Evolutionary conservation across 2,888 invertebrate genomes (phyloP).

Genomic region (Microchrysa polita): DNA sequence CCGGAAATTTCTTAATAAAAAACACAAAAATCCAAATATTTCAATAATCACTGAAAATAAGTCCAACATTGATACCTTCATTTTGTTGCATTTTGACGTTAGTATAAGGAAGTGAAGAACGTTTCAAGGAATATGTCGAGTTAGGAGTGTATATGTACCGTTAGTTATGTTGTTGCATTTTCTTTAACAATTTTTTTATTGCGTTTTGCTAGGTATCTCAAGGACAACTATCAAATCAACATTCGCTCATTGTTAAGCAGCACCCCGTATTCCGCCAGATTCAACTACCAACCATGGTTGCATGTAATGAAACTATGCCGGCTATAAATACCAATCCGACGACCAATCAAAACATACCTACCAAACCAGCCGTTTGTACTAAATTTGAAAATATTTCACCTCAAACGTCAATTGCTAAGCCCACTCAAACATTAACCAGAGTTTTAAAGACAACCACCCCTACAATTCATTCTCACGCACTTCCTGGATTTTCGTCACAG

Average conservation of each 20-base stretch:
- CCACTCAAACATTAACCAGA: slow-evolving; percentile 53
- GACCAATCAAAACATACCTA: slow-evolving; percentile 40
- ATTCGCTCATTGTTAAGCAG: slow-evolving; percentile 52
- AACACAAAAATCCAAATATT: no score
- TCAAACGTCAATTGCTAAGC: slow-evolving; percentile 47
- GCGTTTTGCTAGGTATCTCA: no score
- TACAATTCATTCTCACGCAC: slow-evolving; percentile 45
- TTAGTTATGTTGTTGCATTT: no score
- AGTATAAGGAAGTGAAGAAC: no score
- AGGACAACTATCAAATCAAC: slow-evolving; percentile 49
- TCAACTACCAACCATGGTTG: slow-evolving; percentile 24
- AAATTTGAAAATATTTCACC: slow-evolving; percentile 46
- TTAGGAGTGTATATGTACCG: no score
- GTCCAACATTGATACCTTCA: no score
- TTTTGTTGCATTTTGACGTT: no score
- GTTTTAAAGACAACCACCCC: slow-evolving; percentile 52
- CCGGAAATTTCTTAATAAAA: no score
- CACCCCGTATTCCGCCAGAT: slow-evolving; percentile 48
- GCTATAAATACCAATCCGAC: slow-evolving; percentile 8
- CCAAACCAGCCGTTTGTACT: slow-evolving; percentile 45
- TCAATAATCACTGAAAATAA: no score
- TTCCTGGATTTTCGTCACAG: slow-evolving; percentile 50
- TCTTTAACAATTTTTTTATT: no score
- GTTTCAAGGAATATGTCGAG: no score
- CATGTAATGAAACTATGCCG: no score